Evolutionary conservation across 2,113 vertebrate genomes (phyloP), one percentile per base, ranked within the genome.

Genomic region (Pachycephala philippinensis): DNA sequence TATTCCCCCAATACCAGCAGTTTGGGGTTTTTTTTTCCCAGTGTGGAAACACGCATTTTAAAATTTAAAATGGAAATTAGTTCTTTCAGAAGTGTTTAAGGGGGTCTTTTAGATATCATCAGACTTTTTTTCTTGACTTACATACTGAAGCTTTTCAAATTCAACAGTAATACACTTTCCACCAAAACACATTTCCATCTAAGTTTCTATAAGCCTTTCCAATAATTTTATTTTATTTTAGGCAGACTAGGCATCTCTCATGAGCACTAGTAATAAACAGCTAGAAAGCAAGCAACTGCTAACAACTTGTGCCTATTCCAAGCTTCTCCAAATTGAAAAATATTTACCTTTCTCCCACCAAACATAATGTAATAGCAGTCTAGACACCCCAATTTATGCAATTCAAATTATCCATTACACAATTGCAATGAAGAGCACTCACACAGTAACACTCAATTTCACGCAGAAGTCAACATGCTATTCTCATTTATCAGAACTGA

Each of bases 351-450:
- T 93, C 59, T 93, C 84, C 79, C n/a, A 94, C 40, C 71, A 94
- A 96, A 56, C 7, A 66, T 40, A 92, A 47, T 83, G 86, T 65
- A 87, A 96, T 49, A 82, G 37, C 26, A 91, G 92, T 95, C 85
- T 85, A 92, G 92, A 95, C 91, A 70, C 45, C n/a, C 59, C n/a
- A 60, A 16, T 56, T 96, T 95, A 81, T 94, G 89, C 77, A 95
- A 94, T 84, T 76, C n/a, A 65, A 60, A 56, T 77, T 77, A 75
- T 24, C 68, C 31, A 37, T 95, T 96, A 72, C 92, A 75, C 88
- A 97, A 93, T 28, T 61, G 33, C 61, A 59, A 7, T 50, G 54
- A 81, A 88, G 61, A 80, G 47, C 35, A 74, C 53, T 82, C 47
- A 39, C 27, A 87, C 13, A 16, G 50, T 26, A 71, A 77, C 40